Evolutionary conservation across 2,797 vertebrate species (phyloP).

Genomic region (Chloroceryle amazona): DNA sequence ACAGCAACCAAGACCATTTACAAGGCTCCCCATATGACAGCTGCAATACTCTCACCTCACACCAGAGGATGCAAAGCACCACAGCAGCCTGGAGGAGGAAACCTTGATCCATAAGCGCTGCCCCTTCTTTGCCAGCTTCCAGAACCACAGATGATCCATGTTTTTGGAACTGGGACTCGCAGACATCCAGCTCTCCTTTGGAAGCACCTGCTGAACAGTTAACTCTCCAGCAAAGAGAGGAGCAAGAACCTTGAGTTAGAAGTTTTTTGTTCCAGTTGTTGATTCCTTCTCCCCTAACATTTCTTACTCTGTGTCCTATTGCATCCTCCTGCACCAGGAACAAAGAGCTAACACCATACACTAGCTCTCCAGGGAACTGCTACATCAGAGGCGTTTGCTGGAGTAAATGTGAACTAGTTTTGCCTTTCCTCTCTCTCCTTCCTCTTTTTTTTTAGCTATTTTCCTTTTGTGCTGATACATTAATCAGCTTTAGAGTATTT

Average conservation of each 20-base stretch:
- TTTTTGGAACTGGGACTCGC: background rate
- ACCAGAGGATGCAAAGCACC: background rate
- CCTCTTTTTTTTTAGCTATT: background rate
- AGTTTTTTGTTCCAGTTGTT: background rate
- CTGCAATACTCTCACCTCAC: rapidly evolving
- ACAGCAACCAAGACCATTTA: background rate
- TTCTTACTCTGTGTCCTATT: background rate
- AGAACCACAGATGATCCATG: background rate
- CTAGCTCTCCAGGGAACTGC: background rate
- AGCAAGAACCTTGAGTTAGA: background rate
- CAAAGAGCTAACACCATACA: background rate
- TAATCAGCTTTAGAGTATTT: background rate
- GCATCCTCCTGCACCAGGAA: background rate
- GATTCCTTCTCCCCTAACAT: background rate
- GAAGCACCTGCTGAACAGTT: no score
- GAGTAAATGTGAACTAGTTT: background rate
- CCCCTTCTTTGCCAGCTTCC: background rate
- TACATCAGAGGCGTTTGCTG: background rate
- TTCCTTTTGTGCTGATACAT: background rate
- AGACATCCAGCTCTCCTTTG: background rate
- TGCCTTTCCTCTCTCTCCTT: background rate
- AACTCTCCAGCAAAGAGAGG: background rate
- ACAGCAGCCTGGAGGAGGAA: no score
- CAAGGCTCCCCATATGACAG: background rate
- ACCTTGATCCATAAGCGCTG: rapidly evolving